Percentiles rank a stretch among this genome's conserved stretches.
phyloP scores from a whole-genome alignment of 2,113 vertebrate genomes.

The Plectropomus leopardus region DNA sequence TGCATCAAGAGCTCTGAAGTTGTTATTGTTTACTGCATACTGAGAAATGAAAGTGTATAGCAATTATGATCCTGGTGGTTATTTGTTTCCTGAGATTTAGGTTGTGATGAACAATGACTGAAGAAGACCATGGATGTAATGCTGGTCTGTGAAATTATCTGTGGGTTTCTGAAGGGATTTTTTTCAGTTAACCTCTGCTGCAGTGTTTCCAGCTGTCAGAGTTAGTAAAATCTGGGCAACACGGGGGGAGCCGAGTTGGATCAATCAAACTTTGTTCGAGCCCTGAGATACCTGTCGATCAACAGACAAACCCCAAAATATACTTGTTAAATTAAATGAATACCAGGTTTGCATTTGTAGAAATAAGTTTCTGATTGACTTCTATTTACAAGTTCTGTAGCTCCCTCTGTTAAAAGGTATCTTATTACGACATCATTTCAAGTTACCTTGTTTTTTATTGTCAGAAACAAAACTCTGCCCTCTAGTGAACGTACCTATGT shows the following conservation, averaged over 20 bases:
- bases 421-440: no score
- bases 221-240: background rate
- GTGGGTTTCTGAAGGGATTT: background rate
- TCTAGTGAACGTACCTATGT: no score
- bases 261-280: background rate
- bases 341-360: background rate
- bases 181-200: background rate
- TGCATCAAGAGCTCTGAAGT: constrained; percentile 26
- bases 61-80: background rate
- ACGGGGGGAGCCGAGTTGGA: background rate
- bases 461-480: no score
- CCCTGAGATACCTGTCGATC: background rate
- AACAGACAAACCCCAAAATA: background rate
- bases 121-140: background rate
- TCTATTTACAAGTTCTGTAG: no score
- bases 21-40: constrained; percentile 16
- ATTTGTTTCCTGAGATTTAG: constrained; percentile 9
- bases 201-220: background rate
- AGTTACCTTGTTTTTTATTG: no score
- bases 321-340: background rate
- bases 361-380: background rate
- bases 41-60: constrained; percentile 7
- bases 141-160: background rate
- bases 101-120: background rate
- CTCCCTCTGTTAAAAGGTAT: no score